Evolutionary conservation across 2,113 vertebrate species (phyloP), one percentile per base, ranked within the genome.

Genomic region (Ahaetulla prasina): DNA sequence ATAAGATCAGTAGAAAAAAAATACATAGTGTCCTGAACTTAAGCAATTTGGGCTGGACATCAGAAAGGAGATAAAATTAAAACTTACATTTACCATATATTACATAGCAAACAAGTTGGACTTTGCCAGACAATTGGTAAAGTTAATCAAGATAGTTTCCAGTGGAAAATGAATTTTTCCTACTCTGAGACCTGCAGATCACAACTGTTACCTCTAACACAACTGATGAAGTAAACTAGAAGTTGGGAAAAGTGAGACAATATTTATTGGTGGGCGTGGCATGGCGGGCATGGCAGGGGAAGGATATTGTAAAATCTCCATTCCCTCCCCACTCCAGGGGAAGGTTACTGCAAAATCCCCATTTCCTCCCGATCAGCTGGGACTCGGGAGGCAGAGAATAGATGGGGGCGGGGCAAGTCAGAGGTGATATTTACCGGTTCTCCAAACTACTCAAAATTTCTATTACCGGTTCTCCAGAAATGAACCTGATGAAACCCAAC

Each of bases 211-310:
- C 27, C 2, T 8, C 52, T 89, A 89, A 92, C 91, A 92, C 68
- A 89, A 92, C 68, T 92, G 91, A 60, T 89, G 68, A 89, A 88
- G 30, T 60, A 89, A 85, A 92, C 85, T 89, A 92, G 53, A 85
- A 60, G 53, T 55, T 39, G 74, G 60, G 86, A 88, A 49, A 52
- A 30, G 74, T 60, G 74, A 60, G 74, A 47, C 74, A 92, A 35
- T 50, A 53, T 60, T 43, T 89, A 89, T 60, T 85, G 74, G 74
- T n/a, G n/a, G n/a, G n/a, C n/a, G n/a, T n/a, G n/a, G n/a, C n/a
- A n/a, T n/a, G n/a, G n/a, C n/a, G n/a, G n/a, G n/a, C n/a, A n/a
- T n/a, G n/a, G n/a, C n/a, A n/a, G n/a, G n/a, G n/a, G n/a, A n/a
- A n/a, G n/a, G n/a, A n/a, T n/a, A n/a, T n/a, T n/a, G n/a, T n/a